These are phyloP conservation scores for Drosophila picticornis DNA, from an alignment of 2,888 invertebrate species.

Conservation along the genomic window DNA sequence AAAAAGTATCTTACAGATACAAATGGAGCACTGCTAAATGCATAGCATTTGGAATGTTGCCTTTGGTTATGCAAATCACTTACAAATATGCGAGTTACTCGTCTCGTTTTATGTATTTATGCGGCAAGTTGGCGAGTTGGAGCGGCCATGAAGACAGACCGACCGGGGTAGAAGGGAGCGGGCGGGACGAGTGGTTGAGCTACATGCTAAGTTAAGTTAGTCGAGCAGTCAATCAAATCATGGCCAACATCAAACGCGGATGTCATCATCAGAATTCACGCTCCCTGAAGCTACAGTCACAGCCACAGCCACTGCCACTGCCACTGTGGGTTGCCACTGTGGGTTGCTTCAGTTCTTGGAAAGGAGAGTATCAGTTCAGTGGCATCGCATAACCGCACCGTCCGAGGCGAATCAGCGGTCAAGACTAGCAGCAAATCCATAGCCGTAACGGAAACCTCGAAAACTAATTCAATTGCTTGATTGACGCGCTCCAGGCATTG, in stretches of 20 bases:
- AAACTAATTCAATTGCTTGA: slow-evolving; percentile 68
- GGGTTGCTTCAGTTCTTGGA: slow-evolving; percentile 15
- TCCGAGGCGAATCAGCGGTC: slow-evolving; percentile 34
- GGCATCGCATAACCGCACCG: slow-evolving; percentile 39
- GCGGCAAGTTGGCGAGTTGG: slow-evolving; percentile 29
- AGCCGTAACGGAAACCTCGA: slow-evolving; percentile 60
- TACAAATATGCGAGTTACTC: slow-evolving; percentile 57
- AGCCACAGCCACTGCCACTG: background rate
- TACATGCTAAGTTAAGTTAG: slow-evolving; percentile 48
- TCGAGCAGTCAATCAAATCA: slow-evolving; percentile 66
- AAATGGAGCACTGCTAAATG: slow-evolving; percentile 24
- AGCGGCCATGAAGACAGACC: background rate
- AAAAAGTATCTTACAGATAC: slow-evolving; percentile 46
- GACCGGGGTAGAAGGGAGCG: background rate
- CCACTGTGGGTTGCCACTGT: slow-evolving; percentile 1
- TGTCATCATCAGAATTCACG: slow-evolving; percentile 51
- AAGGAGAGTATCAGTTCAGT: slow-evolving; percentile 24
- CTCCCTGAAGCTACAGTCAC: slow-evolving; percentile 9
- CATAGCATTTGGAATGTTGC: slow-evolving; percentile 27
- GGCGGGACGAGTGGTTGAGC: background rate
- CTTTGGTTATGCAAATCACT: slow-evolving; percentile 65
- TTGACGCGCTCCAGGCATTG: slow-evolving; percentile 43
- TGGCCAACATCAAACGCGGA: slow-evolving; percentile 41
- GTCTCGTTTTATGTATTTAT: slow-evolving; percentile 70
- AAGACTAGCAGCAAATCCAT: slow-evolving; percentile 24